phyloP scores from a whole-genome alignment of 2,113 vertebrate genomes.

The Oncorhynchus clarkii region DNA sequence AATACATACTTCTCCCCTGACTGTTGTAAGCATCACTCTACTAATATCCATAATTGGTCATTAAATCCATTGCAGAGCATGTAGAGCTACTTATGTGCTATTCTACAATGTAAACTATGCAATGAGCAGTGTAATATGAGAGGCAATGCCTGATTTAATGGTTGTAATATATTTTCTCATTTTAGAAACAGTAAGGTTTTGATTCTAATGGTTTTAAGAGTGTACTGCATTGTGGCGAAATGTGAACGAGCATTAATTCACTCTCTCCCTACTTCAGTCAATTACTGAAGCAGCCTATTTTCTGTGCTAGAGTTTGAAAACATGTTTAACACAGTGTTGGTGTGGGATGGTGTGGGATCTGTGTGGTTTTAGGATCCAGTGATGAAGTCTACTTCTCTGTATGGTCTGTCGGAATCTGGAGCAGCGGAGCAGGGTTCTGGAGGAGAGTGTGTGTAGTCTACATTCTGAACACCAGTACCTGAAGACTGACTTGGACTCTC shows the following conservation, averaged over 20 bases:
- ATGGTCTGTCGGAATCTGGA: constrained; percentile 34
- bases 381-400: not conserved
- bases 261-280: not conserved
- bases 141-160: constrained; percentile 72
- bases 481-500: constrained; percentile 34
- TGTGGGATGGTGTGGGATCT: not conserved
- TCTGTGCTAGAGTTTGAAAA: no score
- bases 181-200: constrained; percentile 59
- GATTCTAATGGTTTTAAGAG: constrained; percentile 67
- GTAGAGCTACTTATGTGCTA: constrained; percentile 74
- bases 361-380: no score
- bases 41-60: constrained; percentile 75
- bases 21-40: constrained; percentile 62
- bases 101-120: constrained; percentile 76
- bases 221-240: constrained; percentile 47
- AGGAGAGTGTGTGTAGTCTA: constrained; percentile 32
- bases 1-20: constrained; percentile 64
- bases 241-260: not conserved
- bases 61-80: constrained; percentile 78
- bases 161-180: constrained; percentile 64
- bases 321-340: not conserved
- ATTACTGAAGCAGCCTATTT: not conserved
- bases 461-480: constrained; percentile 38
- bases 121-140: constrained; percentile 71
- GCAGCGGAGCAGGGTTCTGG: constrained; percentile 22